Evolutionary conservation across 2,888 invertebrate species (phyloP), one percentile per base, ranked within the genome.

Genomic region (Rhodophaea formosa): DNA sequence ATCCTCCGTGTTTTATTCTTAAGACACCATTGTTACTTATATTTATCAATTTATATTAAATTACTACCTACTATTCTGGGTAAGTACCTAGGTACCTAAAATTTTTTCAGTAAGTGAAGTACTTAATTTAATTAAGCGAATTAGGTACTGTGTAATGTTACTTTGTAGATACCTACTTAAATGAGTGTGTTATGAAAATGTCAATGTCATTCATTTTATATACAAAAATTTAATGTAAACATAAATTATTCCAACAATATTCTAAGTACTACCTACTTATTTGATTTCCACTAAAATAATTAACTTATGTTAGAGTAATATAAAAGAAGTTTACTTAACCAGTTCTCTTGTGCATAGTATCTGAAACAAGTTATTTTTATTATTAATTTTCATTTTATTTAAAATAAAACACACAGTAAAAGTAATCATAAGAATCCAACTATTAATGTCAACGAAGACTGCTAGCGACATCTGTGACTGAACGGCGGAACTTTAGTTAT

Each of bases 331-430:
- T 76, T 82, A 79, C 73, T 77, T 72, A 75, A 89, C 90, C 90
- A 90, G 88, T 90, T 90, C 82, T 90, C 90, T 88, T 89, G 90
- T 66, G 88, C 87, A 83, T 89, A 90, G 80, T 88, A 90, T 90
- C 90, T 90, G 90, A 89, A 90, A 90, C 90, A 90, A 90, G 72
- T 75, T 76, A 86, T 81, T 76, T 62, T 77, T 80, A 72, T 66
- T 61, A 57, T 62, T 62, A 68, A 62, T 64, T 61, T 61, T 61
- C 61, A 60, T 39, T 59, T 59, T 23, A 60, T 58, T 61, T 39
- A 39, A 29, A 56, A 52, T 12, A 1, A 35, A 23, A 39, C 10
- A 42, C 14, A 7, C 32, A 53, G 44, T 5, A 46, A 59, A 12
- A 30, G 43, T 8, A 61, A 44, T 7, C 8, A 54, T 45, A 51